Base-by-base conservation (phyloP, 92 coral and sea anemone genomes). In the Paramuricea clavata region DNA sequence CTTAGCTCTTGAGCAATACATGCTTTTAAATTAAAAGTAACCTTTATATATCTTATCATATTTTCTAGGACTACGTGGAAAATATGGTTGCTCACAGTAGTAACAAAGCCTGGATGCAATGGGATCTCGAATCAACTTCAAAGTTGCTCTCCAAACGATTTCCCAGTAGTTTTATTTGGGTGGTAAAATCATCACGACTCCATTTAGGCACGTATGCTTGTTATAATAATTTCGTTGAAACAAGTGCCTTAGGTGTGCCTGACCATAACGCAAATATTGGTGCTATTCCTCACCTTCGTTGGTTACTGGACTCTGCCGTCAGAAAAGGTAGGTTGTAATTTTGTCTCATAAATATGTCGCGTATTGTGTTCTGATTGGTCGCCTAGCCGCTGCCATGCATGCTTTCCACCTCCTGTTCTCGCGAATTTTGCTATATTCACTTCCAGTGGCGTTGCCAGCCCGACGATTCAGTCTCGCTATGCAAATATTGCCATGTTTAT, bases 161-260 rank as follows among this genome's bases (percentile, higher is more conserved):
- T 36, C 95, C 98, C 2, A 87, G 91, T 92, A 95, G 98, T 83
- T 95, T 95, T 39, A 86, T 95, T 2, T 95, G 98, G 98, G 94
- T 94, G n/a, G 86, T 95, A 0, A 97, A 95, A 1, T 95, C 98
- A 23, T 94, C 98, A 7, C 69, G 95, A 17, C 90, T 91, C 27
- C 95, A 95, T 61, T 88, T 75, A 49, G 90, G 89, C 61, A 95
- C 98, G 2, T 95, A 94, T 70, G 93, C 98, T 8, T 94, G 98
- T 76, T 95, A 89, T 78, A 90, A 91, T 44, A 95, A 95, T 93
- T 95, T 95, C 70, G 93, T 92, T 43, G 98, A 95, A 33, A 89
- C 92, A 3, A 92, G 94, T 59, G 57, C 94, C 80, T 89, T 92
- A 75, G 98, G 98, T 21, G 92, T 93, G 6, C 98, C 98, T 9